Percentiles rank a stretch among this genome's conserved stretches.
phyloP scores from a whole-genome alignment of 2,113 vertebrate species.

The Coreoperca whiteheadi region DNA sequence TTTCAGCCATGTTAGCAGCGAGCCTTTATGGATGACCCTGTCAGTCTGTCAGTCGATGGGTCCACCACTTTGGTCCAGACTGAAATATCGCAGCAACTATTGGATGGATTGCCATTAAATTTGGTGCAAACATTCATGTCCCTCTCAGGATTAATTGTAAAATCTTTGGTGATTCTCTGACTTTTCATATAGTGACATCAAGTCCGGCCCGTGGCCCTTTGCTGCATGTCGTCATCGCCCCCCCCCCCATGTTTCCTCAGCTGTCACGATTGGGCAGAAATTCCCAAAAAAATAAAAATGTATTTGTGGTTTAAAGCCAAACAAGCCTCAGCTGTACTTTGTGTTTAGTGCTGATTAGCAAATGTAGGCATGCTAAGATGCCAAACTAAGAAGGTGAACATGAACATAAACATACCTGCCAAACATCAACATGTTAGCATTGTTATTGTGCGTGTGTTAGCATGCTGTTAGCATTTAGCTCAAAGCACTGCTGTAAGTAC shows the following conservation, averaged over 20 bases:
- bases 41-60: background rate
- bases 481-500: background rate
- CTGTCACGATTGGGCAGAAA: too few species aligned
- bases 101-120: background rate
- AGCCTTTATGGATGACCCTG: background rate
- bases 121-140: background rate
- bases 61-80: background rate
- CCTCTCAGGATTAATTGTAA: background rate
- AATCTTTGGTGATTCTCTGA: too few species aligned
- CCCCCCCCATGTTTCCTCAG: too few species aligned
- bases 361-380: too few species aligned
- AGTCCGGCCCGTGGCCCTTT: too few species aligned
- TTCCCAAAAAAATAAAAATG: too few species aligned
- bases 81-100: background rate
- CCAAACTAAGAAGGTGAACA: too few species aligned
- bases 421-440: background rate
- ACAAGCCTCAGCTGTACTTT: background rate
- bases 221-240: too few species aligned
- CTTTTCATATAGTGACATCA: background rate
- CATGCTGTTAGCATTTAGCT: background rate
- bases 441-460: background rate
- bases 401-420: too few species aligned
- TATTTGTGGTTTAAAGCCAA: background rate
- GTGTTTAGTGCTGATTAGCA: too few species aligned
- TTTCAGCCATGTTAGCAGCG: too few species aligned